These are phyloP conservation scores for Rana temporaria DNA, from an alignment of 2,113 vertebrate species.

Conservation along the genomic window DNA sequence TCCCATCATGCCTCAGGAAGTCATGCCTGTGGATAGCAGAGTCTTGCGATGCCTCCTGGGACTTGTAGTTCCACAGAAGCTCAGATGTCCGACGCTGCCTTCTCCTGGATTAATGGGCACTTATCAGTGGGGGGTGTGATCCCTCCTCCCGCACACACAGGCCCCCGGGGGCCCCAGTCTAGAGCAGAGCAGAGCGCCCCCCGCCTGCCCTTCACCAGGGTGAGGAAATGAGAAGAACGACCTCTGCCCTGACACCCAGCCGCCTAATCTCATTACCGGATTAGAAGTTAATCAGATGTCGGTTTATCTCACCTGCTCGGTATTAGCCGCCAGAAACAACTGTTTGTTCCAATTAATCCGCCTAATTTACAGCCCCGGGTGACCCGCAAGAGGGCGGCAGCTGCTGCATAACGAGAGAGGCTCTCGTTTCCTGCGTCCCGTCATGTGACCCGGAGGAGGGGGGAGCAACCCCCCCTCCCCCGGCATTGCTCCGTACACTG, in stretches of 20 bases:
- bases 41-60: too few species aligned
- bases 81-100: too few species aligned
- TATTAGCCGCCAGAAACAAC: background rate
- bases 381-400: background rate
- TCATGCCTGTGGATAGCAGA: too few species aligned
- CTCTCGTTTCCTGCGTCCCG: too few species aligned
- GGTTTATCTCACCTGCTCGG: background rate
- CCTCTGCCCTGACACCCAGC: background rate
- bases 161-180: background rate
- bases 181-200: background rate
- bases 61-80: too few species aligned
- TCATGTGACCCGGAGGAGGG: too few species aligned
- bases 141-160: too few species aligned
- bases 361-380: background rate
- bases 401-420: background rate
- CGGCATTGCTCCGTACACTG: too few species aligned
- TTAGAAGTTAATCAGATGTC: background rate
- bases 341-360: conserved; percentile 33
- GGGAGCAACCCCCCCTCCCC: too few species aligned
- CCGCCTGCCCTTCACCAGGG: background rate
- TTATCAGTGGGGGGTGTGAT: too few species aligned
- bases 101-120: too few species aligned
- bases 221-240: background rate
- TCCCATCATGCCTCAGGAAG: too few species aligned
- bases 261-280: background rate